Conservation (phyloP, 1,140 invertebrate genomes). For the Aphis gossypii region DNA sequence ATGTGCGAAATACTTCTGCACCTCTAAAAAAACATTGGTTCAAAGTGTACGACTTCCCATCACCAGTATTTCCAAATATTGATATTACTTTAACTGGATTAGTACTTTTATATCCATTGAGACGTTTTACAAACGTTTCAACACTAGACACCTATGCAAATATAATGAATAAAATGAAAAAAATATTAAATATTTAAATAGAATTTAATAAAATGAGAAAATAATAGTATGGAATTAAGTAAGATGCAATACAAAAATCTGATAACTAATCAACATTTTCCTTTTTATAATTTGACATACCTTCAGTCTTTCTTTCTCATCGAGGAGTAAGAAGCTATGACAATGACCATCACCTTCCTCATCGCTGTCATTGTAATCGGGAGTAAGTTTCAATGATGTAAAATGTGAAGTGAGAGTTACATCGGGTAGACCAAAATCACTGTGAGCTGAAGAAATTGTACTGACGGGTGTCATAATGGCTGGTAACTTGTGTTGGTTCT, state of each 20-base stretch:
- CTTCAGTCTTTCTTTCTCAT: constrained; percentile 67
- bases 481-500: constrained; percentile 46
- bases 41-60: constrained; percentile 84
- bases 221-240: not conserved
- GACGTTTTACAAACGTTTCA: constrained; percentile 67
- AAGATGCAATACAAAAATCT: not conserved
- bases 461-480: constrained; percentile 50
- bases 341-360: constrained; percentile 59
- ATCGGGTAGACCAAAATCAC: constrained; percentile 60
- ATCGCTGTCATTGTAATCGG: constrained; percentile 54
- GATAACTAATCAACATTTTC: not conserved
- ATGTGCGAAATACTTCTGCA: constrained; percentile 78
- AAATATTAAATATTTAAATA: not conserved
- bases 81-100: constrained; percentile 81
- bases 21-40: constrained; percentile 84
- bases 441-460: constrained; percentile 17
- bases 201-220: not conserved
- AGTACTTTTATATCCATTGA: constrained; percentile 65
- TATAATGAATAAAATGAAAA: not conserved
- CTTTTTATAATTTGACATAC: constrained; percentile 56
- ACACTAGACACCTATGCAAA: constrained; percentile 65
- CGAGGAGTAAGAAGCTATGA: constrained; percentile 68
- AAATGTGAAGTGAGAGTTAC: constrained; percentile 62
- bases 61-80: constrained; percentile 87
- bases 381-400: constrained; percentile 61